Conservation (phyloP, 2,797 vertebrate species). For the Phoxinus dragarum region DNA sequence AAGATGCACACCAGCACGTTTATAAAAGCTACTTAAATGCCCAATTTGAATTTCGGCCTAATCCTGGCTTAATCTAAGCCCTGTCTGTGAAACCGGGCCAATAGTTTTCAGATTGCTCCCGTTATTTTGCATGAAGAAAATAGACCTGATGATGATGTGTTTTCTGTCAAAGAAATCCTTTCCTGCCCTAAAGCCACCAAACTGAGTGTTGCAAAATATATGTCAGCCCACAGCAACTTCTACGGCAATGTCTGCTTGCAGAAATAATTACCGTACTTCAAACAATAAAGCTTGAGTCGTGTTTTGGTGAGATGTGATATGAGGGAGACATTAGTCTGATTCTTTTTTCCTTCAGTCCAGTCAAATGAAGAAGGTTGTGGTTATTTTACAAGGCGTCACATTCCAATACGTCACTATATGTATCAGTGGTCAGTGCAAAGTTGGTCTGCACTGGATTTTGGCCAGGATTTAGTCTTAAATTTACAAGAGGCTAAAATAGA, state of each 20-base stretch:
- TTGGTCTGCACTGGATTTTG: not conserved
- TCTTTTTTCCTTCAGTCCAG: not conserved
- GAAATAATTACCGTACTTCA: not conserved
- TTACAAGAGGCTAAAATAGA: slow-evolving; percentile 17
- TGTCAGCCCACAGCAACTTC: not conserved
- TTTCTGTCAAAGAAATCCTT: not conserved
- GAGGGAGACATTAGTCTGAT: not conserved
- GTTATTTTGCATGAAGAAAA: not conserved
- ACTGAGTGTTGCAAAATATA: not conserved
- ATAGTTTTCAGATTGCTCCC: not conserved
- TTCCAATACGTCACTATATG: slow-evolving; percentile 11
- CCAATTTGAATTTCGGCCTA: too few species aligned
- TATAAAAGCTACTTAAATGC: too few species aligned
- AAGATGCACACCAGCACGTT: too few species aligned
- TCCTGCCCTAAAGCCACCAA: not conserved
- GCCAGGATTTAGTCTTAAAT: not conserved
- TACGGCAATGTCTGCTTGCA: not conserved
- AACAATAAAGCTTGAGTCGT: not conserved
- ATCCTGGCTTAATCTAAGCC: too few species aligned
- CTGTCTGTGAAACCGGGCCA: too few species aligned
- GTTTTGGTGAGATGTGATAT: slow-evolving; percentile 5
- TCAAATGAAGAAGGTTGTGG: not conserved
- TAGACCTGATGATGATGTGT: not conserved
- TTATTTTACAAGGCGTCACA: slow-evolving; percentile 15
- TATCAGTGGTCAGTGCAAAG: not conserved